Conservation (phyloP, 64 coral and sea anemone genomes). For the Actinia equina region DNA sequence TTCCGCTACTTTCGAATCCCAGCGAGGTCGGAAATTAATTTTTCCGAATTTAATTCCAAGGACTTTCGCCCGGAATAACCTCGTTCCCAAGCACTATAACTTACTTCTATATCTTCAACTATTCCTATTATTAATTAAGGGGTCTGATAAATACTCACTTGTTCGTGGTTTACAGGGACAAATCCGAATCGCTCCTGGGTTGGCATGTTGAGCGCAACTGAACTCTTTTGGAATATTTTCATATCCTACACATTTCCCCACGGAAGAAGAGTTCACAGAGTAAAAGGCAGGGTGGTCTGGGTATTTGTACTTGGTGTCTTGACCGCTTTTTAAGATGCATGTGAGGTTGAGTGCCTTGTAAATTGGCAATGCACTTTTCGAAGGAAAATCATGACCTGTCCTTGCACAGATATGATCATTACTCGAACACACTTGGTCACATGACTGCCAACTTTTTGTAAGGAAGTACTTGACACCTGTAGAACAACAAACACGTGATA, state of each 20-base stretch:
- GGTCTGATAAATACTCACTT: not conserved
- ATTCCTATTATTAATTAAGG: not conserved
- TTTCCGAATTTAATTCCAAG: too few species aligned
- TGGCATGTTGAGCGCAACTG: not conserved
- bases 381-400: not conserved
- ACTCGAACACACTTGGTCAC: not conserved
- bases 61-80: too few species aligned
- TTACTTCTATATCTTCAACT: too few species aligned
- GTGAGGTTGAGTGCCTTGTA: not conserved
- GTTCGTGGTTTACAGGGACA: not conserved
- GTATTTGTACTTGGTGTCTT: not conserved
- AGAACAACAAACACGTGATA: too few species aligned
- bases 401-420: not conserved
- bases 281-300: not conserved
- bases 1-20: too few species aligned
- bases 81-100: too few species aligned
- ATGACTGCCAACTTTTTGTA: not conserved
- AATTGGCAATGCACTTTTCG: not conserved
- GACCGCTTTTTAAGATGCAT: not conserved
- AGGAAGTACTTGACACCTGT: slow-evolving; percentile 1
- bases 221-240: not conserved
- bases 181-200: not conserved
- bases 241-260: not conserved
- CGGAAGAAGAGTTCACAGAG: not conserved
- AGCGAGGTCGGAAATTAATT: too few species aligned